phyloP scores from a whole-genome alignment of 2,797 vertebrate genomes.

The Carcharodon carcharias region DNA sequence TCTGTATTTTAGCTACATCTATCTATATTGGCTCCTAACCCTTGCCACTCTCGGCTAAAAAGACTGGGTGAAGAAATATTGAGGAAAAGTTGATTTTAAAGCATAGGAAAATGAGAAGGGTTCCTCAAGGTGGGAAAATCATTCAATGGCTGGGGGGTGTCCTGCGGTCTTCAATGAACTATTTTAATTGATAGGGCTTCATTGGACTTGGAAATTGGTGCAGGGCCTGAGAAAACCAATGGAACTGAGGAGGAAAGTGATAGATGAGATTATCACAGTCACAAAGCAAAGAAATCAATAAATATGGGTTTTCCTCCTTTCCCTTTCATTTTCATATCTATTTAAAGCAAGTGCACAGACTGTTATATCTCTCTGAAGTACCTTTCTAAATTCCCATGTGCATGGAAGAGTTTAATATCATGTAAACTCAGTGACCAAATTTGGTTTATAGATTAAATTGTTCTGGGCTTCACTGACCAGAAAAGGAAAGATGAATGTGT shows the following conservation, averaged over 20 bases:
- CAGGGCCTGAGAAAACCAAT: not conserved
- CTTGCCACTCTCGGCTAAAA: not conserved
- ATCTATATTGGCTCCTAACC: not conserved
- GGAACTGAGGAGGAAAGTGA: not conserved
- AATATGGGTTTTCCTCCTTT: not conserved
- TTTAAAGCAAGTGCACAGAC: not conserved
- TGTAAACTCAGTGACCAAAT: not conserved
- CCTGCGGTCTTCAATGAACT: not conserved
- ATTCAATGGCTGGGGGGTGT: not conserved
- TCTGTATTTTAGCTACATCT: not conserved
- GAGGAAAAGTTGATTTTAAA: not conserved
- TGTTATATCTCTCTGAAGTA: not conserved
- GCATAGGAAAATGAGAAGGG: not conserved
- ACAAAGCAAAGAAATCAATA: not conserved
- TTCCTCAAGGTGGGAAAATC: not conserved
- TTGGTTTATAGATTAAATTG: slow-evolving; percentile 23
- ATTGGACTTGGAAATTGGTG: not conserved
- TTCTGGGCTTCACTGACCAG: slow-evolving; percentile 35
- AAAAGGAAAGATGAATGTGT: slow-evolving; percentile 45
- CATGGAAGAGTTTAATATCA: not conserved
- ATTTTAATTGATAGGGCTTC: not conserved
- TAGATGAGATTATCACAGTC: not conserved
- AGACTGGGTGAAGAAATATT: not conserved
- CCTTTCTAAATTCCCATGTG: not conserved
- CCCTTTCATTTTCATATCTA: not conserved